Evolutionary conservation across 2,888 invertebrate species (phyloP), one percentile per base, ranked within the genome.

Genomic region (Leptopilina myrica): DNA sequence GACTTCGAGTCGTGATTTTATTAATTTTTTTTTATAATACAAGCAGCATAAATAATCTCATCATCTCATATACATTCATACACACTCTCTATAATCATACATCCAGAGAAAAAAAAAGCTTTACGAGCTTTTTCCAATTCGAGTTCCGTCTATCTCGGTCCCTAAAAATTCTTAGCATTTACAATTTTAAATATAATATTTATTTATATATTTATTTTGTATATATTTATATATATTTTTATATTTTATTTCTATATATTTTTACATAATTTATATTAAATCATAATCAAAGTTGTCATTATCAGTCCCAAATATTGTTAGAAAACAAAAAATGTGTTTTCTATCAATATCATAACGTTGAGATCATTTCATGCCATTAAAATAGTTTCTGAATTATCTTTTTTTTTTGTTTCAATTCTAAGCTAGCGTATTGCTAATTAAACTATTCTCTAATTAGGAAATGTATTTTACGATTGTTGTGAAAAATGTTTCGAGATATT

Each of bases 321-420:
- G 85, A 85, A 79, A 64, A 64, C 43, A 43, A 20, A 43, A 43
- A 43, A 40, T 78, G 75, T 14, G 53, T 80, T 82, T 77, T 82
- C 82, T 85, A 85, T 86, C 88, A 87, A 89, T 87, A 86, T 87
- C 85, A 85, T 87, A 49, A 86, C 84, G 80, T 86, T 90, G 90
- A 90, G 90, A 91, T 91, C 90, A 91, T 88, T 86, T 86, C 84
- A 86, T 87, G 84, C 56, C 73, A 56, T 73, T 73, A 73, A 73
- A 73, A 73, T 73, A 73, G 56, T 73, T 73, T 73, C 53, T 69
- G 69, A 73, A 56, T 73, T 40, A 73, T 56, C 69, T 43, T 43
- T 43, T 43, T 43, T 49, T 49, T 49, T 49, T 49, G 9, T 49
- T 59, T 33, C 26, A 73, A 56, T 56, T 56, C 56, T 73, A 73